These are phyloP conservation scores for Sycobia sp. DNA, from an alignment of 1,140 invertebrate genomes.

Conservation along the genomic window DNA sequence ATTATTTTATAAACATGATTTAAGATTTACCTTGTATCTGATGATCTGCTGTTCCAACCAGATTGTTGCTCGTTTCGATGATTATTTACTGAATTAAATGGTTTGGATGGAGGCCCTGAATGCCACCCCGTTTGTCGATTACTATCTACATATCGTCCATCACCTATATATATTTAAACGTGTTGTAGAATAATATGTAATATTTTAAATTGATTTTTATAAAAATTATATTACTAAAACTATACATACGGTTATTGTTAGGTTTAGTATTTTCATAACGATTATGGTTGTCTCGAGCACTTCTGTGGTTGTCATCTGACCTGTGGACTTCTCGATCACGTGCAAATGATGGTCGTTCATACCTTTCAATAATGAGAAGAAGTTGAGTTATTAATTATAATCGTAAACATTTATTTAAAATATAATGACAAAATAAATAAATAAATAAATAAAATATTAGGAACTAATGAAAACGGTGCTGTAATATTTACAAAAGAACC, in stretches of 20 bases:
- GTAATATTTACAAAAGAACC: too few species aligned
- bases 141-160: slow-evolving; percentile 57
- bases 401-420: too few species aligned
- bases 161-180: slow-evolving; percentile 44
- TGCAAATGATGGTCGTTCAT: slow-evolving; percentile 53
- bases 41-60: slow-evolving; percentile 56
- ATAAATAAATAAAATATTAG: too few species aligned
- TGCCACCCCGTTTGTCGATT: slow-evolving; percentile 57
- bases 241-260: slow-evolving; percentile 18
- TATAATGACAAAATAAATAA: too few species aligned
- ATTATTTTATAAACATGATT: not conserved
- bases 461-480: too few species aligned
- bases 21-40: slow-evolving; percentile 43
- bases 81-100: slow-evolving; percentile 59
- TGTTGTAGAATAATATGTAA: not conserved
- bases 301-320: slow-evolving; percentile 56
- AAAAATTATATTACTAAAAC: too few species aligned
- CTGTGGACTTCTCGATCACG: slow-evolving; percentile 57
- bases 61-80: slow-evolving; percentile 54
- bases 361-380: slow-evolving; percentile 37
- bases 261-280: slow-evolving; percentile 58
- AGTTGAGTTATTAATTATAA: not conserved
- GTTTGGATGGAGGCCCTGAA: slow-evolving; percentile 55
- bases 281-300: slow-evolving; percentile 53
- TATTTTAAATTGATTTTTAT: not conserved